Evolutionary conservation across 2,888 invertebrate genomes (phyloP).

Genomic region (Melieria omissa): DNA sequence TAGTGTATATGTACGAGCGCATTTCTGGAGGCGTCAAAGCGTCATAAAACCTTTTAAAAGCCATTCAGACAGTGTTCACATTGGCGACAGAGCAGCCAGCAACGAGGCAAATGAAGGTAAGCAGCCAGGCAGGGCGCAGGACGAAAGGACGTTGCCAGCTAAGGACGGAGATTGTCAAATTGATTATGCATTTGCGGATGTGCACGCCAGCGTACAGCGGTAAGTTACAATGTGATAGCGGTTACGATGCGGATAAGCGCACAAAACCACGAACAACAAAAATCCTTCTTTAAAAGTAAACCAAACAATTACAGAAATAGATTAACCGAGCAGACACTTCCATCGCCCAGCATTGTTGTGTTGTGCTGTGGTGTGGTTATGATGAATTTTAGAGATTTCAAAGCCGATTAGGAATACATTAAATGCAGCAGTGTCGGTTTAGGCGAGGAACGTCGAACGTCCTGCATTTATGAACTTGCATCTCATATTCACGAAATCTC

Average conservation of each 20-base stretch:
- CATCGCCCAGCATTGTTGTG: slow-evolving; percentile 28
- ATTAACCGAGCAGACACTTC: slow-evolving; percentile 19
- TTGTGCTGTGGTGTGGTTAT: slow-evolving; percentile 44
- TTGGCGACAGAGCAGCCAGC: background rate
- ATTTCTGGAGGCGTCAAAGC: slow-evolving; percentile 54
- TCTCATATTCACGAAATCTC: background rate
- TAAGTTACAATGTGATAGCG: slow-evolving; percentile 26
- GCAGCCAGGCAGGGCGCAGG: background rate
- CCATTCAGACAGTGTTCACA: slow-evolving; percentile 41
- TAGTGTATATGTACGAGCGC: background rate
- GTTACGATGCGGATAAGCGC: slow-evolving; percentile 19
- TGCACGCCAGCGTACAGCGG: background rate
- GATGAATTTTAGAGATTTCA: slow-evolving; percentile 55
- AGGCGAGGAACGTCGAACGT: slow-evolving; percentile 13
- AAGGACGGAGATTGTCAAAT: slow-evolving; percentile 30
- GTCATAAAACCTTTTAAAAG: slow-evolving; percentile 59
- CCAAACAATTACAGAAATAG: slow-evolving; percentile 33
- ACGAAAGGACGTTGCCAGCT: background rate
- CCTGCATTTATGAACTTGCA: slow-evolving; percentile 1
- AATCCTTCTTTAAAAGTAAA: background rate
- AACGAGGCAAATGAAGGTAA: background rate
- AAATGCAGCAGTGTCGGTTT: slow-evolving; percentile 26
- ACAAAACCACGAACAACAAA: slow-evolving; percentile 31
- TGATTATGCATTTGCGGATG: slow-evolving; percentile 32
- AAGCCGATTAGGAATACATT: slow-evolving; percentile 52